These are phyloP conservation scores for Agapetus fuscipes DNA, from an alignment of 2,888 invertebrate species.

Conservation along the genomic window DNA sequence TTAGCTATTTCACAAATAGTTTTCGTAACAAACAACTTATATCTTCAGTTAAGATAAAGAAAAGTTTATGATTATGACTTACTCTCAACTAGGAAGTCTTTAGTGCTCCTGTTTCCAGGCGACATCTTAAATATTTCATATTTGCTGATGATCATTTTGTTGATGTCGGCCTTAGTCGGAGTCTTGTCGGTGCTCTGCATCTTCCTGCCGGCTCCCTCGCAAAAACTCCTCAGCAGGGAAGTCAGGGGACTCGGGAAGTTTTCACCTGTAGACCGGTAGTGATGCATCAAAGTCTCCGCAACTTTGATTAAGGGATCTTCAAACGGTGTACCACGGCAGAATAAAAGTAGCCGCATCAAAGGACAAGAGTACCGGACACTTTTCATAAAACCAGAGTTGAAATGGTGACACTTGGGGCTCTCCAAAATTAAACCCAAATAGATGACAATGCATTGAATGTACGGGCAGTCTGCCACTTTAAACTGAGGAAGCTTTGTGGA, in stretches of 20 bases:
- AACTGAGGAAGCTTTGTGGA: constrained; percentile 17
- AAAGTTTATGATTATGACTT: constrained; percentile 2
- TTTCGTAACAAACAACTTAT: no score
- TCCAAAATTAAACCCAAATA: constrained; percentile 17
- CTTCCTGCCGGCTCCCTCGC: constrained; percentile 16
- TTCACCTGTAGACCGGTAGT: constrained; percentile 26
- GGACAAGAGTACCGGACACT: constrained; percentile 30
- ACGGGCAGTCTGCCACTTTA: constrained; percentile 22
- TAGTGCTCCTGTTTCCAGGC: constrained; percentile 7
- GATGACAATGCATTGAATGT: constrained; percentile 23
- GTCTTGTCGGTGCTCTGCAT: not conserved
- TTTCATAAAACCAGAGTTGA: constrained; percentile 24
- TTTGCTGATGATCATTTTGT: constrained; percentile 11
- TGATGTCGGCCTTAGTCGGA: constrained; percentile 9
- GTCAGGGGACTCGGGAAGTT: constrained; percentile 29
- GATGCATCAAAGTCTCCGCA: constrained; percentile 28
- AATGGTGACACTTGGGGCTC: constrained; percentile 17
- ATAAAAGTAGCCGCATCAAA: constrained; percentile 30
- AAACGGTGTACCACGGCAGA: constrained; percentile 18
- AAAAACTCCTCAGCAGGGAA: constrained; percentile 27
- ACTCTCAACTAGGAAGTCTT: constrained; percentile 18
- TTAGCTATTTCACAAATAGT: no score
- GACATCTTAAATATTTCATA: constrained; percentile 11
- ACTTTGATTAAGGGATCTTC: constrained; percentile 25
- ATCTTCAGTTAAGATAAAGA: not conserved